These are phyloP conservation scores for Drosophila recens DNA, from an alignment of 2,888 invertebrate species.

Conservation along the genomic window DNA sequence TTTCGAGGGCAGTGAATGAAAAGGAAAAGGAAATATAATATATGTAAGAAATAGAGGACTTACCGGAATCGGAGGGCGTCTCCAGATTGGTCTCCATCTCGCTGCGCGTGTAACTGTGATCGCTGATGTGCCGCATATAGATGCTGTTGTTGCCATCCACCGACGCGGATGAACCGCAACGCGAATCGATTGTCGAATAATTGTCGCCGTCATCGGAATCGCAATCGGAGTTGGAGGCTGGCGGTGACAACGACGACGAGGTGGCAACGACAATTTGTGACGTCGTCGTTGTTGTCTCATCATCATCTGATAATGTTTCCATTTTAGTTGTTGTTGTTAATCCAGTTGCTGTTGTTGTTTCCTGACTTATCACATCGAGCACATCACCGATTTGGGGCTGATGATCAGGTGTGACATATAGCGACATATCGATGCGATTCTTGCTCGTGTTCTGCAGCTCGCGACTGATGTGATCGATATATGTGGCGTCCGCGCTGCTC, in stretches of 20 bases:
- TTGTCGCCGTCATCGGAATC: constrained; percentile 71
- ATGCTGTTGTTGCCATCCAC: constrained; percentile 49
- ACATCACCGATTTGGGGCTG: constrained; percentile 70
- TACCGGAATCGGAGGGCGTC: constrained; percentile 96
- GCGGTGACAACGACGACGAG: constrained; percentile 43
- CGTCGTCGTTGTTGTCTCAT: background rate
- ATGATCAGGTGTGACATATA: constrained; percentile 15
- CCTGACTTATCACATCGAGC: constrained; percentile 77
- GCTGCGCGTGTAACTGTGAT: constrained; percentile 90
- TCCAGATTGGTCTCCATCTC: constrained; percentile 89
- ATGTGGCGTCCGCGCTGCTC: constrained; percentile 62
- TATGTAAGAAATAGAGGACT: constrained; percentile 85
- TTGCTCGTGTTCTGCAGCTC: constrained; percentile 83
- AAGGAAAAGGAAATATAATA: background rate
- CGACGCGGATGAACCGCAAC: constrained; percentile 17
- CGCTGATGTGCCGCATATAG: constrained; percentile 83
- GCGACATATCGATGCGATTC: constrained; percentile 63
- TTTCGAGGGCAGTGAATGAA: background rate
- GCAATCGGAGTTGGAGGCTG: constrained; percentile 57
- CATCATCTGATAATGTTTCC: background rate
- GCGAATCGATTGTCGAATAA: constrained; percentile 35
- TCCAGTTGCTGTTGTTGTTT: constrained; percentile 26
- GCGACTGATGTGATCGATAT: constrained; percentile 81
- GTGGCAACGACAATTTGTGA: constrained; percentile 9
- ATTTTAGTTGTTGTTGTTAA: too few species aligned